Evolutionary conservation across 35 echinoderm and acorn worm genomes (phyloP), one percentile per base, ranked within the genome.

Genomic region (Hemicentrotus pulcherrimus): DNA sequence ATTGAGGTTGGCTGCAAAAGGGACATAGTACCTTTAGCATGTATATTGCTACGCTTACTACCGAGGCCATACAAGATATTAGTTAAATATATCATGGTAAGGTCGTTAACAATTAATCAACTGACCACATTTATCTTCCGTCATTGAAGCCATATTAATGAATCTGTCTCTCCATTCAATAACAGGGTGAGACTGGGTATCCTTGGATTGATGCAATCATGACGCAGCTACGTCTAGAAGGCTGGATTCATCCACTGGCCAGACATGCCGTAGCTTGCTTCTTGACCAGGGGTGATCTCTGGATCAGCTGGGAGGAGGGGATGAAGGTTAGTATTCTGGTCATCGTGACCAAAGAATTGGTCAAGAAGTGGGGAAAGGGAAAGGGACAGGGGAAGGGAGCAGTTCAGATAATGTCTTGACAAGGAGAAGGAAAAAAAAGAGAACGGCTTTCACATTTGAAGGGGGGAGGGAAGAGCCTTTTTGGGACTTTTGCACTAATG

Each of bases 151-250:
- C 48, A 50, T 50, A 50, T 50, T 86, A 31, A 86, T 59, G 88
- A 11, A 88, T 91, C 16, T 59, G 11, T 86, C 89, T 65, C 55
- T 92, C 65, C 18, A 24, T 22, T 18, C 28, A 2, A 4, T 78
- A 28, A 22, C 86, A 99, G 98, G 98, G 95, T 2, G 61, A 97
- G 88, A 99, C 98, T 9, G 98, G 98, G 12, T 99, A 97, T 94
- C 98, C 98, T 6, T 99, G 98, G 98, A 99, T 99, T 61, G 98
- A 99, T 97, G 98, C 98, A 4, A 99, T 99, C 92, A 99, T 99
- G 98, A 99, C 92, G 18, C 98, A 99, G 91, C 85, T 99, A 19
- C 60, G 94, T 30, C 86, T 85, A 13, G 98, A 99, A 94, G 98
- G 98, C 13, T 99, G 98, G 98, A 97, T 99, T 4, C 98, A 99